These are phyloP conservation scores for Linyphia triangularis DNA, from an alignment of 2,888 invertebrate genomes.

Conservation along the genomic window DNA sequence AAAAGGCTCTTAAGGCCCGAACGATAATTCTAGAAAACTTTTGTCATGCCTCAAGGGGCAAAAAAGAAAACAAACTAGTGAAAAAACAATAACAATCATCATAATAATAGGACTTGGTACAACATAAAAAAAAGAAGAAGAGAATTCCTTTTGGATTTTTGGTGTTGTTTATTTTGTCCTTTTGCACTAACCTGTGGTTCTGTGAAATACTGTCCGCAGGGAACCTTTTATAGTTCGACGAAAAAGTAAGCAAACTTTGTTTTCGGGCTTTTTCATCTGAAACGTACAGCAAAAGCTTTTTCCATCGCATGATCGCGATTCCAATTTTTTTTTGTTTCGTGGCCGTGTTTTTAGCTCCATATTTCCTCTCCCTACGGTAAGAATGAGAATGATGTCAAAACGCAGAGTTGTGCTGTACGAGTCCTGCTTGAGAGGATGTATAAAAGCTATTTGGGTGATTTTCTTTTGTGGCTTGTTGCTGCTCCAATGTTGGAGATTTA, in stretches of 20 bases:
- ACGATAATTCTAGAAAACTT: conserved; percentile 59
- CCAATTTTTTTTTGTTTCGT: not conserved
- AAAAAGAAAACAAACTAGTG: conserved; percentile 10
- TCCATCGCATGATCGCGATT: conserved; percentile 38
- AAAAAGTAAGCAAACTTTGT: conserved; percentile 47
- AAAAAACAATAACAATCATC: conserved; percentile 56
- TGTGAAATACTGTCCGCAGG: conserved; percentile 21
- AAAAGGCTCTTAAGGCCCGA: conserved; percentile 50
- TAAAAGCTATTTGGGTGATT: not conserved
- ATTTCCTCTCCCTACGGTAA: not conserved
- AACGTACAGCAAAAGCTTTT: conserved; percentile 16
- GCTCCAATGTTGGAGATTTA: not conserved
- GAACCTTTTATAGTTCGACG: conserved; percentile 40
- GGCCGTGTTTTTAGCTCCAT: not conserved
- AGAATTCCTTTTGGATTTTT: conserved; percentile 45
- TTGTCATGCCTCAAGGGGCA: conserved; percentile 21
- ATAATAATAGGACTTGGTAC: conserved; percentile 47
- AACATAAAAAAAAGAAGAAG: not conserved
- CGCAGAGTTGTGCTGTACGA: not conserved
- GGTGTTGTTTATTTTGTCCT: conserved; percentile 17
- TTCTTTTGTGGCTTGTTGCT: not conserved
- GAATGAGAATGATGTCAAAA: conserved; percentile 31
- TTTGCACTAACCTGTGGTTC: conserved; percentile 33
- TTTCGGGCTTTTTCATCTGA: conserved; percentile 46
- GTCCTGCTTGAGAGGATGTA: not conserved